Evolutionary conservation across 2,888 invertebrate genomes (phyloP).

Genomic region (Sminthurides aquaticus): DNA sequence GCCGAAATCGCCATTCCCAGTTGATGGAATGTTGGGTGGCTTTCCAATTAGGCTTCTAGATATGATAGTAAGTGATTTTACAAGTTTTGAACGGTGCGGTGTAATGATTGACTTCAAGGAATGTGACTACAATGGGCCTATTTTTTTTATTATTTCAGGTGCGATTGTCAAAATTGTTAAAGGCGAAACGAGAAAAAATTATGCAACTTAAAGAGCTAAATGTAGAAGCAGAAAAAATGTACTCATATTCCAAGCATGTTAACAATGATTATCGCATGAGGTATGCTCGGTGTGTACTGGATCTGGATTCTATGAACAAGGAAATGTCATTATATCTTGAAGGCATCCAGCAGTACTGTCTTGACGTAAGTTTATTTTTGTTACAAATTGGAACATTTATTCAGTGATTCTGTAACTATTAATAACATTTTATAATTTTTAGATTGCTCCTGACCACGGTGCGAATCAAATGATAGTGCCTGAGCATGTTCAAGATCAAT

Average conservation of each 20-base stretch:
- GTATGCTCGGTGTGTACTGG: conserved; percentile 77
- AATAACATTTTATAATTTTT: conserved; percentile 7
- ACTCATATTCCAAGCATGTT: conserved; percentile 68
- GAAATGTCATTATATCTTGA: conserved; percentile 78
- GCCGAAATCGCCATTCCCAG: conserved; percentile 42
- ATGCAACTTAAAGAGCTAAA: conserved; percentile 76
- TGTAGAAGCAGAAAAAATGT: conserved; percentile 77
- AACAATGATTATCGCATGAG: conserved; percentile 81
- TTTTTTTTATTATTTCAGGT: conserved; percentile 52
- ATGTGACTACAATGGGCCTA: too few relatives aligned
- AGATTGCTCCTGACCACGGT: conserved; percentile 77
- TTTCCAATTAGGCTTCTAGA: conserved; percentile 79
- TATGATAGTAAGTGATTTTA: conserved; percentile 60
- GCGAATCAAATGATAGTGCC: conserved; percentile 81
- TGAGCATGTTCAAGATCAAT: conserved; percentile 76
- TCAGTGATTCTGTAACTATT: not conserved
- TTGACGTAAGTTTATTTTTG: conserved; percentile 54
- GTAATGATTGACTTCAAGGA: not conserved
- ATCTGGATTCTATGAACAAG: conserved; percentile 82
- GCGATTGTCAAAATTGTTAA: conserved; percentile 74
- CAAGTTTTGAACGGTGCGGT: not conserved
- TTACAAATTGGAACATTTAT: too few relatives aligned
- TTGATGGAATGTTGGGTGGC: conserved; percentile 62
- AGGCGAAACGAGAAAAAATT: conserved; percentile 72
- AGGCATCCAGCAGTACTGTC: conserved; percentile 74